Conservation (phyloP, 1,140 invertebrate species). For the Megathymus violae region DNA sequence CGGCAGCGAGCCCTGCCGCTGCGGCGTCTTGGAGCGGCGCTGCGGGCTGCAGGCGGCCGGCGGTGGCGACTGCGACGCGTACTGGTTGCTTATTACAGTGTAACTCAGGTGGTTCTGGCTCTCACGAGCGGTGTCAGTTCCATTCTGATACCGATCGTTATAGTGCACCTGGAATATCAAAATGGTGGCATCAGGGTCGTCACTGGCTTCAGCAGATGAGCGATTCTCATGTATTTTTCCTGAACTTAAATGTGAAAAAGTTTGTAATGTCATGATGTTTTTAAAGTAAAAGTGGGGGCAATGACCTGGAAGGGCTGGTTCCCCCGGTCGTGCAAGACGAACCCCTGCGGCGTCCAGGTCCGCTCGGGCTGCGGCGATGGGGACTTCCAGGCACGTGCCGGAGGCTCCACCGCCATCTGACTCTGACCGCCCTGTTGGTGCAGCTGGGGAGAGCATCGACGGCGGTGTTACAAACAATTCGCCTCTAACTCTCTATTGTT, state of each 20-base stretch:
- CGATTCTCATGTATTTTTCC: no score
- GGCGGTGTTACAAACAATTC: not conserved
- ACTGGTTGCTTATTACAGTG: slow-evolving; percentile 72
- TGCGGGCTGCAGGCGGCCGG: slow-evolving; percentile 51
- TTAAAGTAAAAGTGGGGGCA: no score
- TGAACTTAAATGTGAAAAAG: no score
- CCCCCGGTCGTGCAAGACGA: slow-evolving; percentile 67
- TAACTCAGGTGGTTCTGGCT: slow-evolving; percentile 74
- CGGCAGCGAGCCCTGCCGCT: slow-evolving; percentile 64
- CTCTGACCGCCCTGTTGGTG: slow-evolving; percentile 57
- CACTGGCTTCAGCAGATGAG: slow-evolving; percentile 15
- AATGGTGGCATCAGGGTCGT: no score
- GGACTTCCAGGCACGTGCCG: slow-evolving; percentile 68
- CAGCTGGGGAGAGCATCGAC: slow-evolving; percentile 46
- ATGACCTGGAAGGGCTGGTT: slow-evolving; percentile 55
- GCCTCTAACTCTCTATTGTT: no score
- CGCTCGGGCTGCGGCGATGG: slow-evolving; percentile 63
- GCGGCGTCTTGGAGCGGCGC: slow-evolving; percentile 65
- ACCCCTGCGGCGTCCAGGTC: slow-evolving; percentile 72
- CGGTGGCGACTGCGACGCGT: slow-evolving; percentile 60
- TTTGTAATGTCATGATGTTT: no score
- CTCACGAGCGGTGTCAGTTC: slow-evolving; percentile 61
- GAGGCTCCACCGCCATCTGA: slow-evolving; percentile 41
- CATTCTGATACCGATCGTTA: slow-evolving; percentile 75
- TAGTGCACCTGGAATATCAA: slow-evolving; percentile 60